Evolutionary conservation across 2,797 vertebrate species (phyloP), one percentile per base, ranked within the genome.

Genomic region (Gouania willdenowi): DNA sequence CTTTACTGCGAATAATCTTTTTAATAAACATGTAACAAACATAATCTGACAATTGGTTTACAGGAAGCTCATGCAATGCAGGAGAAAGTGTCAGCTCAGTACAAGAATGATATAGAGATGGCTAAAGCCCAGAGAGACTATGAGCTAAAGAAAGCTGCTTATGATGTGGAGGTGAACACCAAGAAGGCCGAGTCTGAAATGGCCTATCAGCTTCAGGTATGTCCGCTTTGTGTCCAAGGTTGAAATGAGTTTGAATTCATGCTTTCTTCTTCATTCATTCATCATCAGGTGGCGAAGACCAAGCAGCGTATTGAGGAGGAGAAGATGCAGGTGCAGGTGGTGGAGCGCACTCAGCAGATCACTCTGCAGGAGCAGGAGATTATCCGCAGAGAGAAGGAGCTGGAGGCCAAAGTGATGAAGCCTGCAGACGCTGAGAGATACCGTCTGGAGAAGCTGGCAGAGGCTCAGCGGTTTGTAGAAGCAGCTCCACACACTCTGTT

Each of bases 241-340:
- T 5, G 5, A n/a, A n/a, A n/a, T n/a, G n/a, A n/a, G n/a, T n/a
- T n/a, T 16, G 6, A 3, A 10, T 3, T 20, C 19, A 6, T 10
- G 26, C 9, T 3, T 8, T 5, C 2, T 0, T 27, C 10, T 54
- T 42, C 1, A 3, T 11, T 15, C 16, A 8, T 36, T 15, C 3
- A 4, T 20, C 13, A 1, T 13, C 55, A 96, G 94, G 94, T 95
- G 72, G 94, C 94, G 35, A 95, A 94, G 84, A 97, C 94, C 1
- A 95, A 97, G 84, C 94, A 97, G 83, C 86, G 86, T 52, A 97
- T 97, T 0, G 94, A 97, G 83, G 93, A 95, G 62, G 92, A 97
- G 83, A 91, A 83, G 51, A 94, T 95, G 79, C 93, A 97, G 82
- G 68, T 97, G 29, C 84, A 92, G 80, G 94, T 97, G 69, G 92